Percentiles rank a stretch among this genome's conserved stretches.
Conservation (phyloP, 2,113 vertebrate genomes). For the Stigmatopora nigra region DNA sequence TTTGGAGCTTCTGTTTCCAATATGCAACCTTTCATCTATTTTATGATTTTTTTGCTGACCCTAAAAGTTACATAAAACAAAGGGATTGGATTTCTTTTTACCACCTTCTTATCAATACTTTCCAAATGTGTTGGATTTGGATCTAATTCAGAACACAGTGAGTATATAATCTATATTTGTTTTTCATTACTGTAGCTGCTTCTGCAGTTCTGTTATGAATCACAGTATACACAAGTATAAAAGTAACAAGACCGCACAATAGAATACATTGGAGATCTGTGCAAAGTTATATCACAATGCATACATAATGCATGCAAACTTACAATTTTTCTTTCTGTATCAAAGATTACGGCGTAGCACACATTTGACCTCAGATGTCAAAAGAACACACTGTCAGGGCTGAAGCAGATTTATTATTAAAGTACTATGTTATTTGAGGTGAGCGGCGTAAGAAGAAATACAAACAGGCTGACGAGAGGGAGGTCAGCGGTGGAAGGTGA, state of each 20-base stretch:
- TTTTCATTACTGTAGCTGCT: too few species aligned
- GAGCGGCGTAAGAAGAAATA: constrained; percentile 24
- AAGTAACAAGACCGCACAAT: too few species aligned
- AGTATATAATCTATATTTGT: too few species aligned
- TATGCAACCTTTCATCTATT: constrained; percentile 54
- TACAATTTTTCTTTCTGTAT: neutral
- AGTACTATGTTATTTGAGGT: constrained; percentile 18
- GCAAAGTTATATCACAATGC: neutral
- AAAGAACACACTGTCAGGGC: neutral
- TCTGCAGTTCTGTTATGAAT: too few species aligned
- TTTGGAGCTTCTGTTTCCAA: constrained; percentile 51
- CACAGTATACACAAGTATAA: neutral
- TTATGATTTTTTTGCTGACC: constrained; percentile 35
- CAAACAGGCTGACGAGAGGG: constrained; percentile 22
- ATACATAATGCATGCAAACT: too few species aligned
- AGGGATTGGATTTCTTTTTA: constrained; percentile 1
- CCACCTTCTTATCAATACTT: neutral
- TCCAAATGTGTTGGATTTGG: neutral
- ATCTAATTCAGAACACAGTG: neutral
- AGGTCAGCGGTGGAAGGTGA: constrained; percentile 31
- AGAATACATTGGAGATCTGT: neutral
- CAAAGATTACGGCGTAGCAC: neutral
- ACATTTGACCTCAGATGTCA: neutral
- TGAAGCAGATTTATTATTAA: constrained; percentile 1
- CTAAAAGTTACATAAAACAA: constrained; percentile 10